Conservation (phyloP, 2,797 vertebrate species). For the Podarcis lilfordi region DNA sequence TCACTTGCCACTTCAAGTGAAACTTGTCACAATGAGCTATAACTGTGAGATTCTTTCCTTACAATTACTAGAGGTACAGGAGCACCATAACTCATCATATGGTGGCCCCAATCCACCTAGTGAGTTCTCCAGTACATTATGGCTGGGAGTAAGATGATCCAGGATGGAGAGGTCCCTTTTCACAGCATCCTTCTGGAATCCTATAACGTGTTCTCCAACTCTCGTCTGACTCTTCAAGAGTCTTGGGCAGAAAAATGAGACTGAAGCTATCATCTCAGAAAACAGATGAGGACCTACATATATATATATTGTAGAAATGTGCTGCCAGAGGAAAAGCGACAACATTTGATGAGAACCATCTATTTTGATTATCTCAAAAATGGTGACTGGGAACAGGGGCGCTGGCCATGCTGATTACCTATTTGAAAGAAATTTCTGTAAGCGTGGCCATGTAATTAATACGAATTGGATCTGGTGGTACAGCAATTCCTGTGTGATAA, state of each 20-base stretch:
- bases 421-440: conserved; percentile 26
- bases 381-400: background rate
- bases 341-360: conserved; percentile 3
- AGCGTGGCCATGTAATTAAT: conserved; percentile 27
- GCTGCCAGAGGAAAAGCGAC: background rate
- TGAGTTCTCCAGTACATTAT: background rate
- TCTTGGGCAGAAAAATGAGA: background rate
- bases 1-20: background rate
- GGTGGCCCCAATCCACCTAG: background rate
- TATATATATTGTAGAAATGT: background rate
- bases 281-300: conserved; percentile 6
- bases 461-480: background rate
- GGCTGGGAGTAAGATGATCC: background rate
- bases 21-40: background rate
- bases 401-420: background rate
- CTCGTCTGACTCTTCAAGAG: background rate
- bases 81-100: background rate
- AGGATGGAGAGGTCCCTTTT: background rate
- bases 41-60: too few relatives aligned
- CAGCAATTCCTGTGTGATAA: conserved; percentile 30
- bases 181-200: background rate
- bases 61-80: too few relatives aligned
- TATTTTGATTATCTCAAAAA: conserved; percentile 24
- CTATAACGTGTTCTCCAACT: background rate
- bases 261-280: background rate